Evolutionary conservation across 2,113 vertebrate genomes (phyloP), one percentile per base, ranked within the genome.

Genomic region (Syrmaticus mikado): DNA sequence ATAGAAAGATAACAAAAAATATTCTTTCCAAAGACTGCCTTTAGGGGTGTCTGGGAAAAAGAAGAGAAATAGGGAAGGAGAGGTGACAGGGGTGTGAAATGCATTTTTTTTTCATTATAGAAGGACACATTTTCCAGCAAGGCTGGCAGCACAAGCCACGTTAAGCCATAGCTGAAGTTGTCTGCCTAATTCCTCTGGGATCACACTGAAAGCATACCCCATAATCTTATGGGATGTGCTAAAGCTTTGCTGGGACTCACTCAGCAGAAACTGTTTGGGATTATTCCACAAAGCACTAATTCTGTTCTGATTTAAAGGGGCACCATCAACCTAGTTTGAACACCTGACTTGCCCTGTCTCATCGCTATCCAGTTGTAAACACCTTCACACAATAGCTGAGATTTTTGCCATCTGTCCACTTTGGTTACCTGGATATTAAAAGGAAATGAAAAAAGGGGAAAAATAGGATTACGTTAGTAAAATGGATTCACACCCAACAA

Each of bases 221-320:
- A 85, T 94, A 95, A 97, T 95, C 95, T 94, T 94, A 93, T 85
- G 71, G 91, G 93, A 96, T 94, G 96, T 95, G 85, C 80, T 94
- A 97, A 96, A 97, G 94, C 95, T 95, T 95, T 93, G 52, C 95
- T 90, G 75, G 94, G 92, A 95, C 93, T 95, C 94, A 96, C 96
- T 96, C 97, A 97, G 97, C 95, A 97, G 87, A 97, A 97, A 97
- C 71, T 45, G 68, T 86, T 95, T 66, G 84, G 91, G 95, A 94
- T 96, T 94, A 96, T 67, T 95, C 83, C 92, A 93, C 62, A 94
- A 95, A 94, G 84, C 85, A 78, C 90, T 95, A 91, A 91, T 92
- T 96, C 91, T 82, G 77, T 75, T 87, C 92, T 55, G 78, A 94
- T 95, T 97, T 96, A 96, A 95, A 94, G 78, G 71, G 65, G 34